Base-by-base conservation (phyloP, 2,888 invertebrate genomes). In the Lepidocyrtoides sp. region DNA sequence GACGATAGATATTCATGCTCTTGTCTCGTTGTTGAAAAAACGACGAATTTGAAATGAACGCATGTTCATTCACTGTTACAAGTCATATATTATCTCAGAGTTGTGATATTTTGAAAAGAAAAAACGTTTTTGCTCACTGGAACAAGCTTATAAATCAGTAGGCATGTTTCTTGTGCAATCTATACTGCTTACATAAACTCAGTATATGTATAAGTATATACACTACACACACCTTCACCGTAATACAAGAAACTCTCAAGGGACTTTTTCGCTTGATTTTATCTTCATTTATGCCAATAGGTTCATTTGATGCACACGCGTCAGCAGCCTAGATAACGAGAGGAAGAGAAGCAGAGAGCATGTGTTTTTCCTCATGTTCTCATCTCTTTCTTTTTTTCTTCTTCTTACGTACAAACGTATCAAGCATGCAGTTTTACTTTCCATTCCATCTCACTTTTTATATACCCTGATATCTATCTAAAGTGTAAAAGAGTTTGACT, bases 231-330 rank as follows among this genome's bases (percentile, higher is more conserved):
- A 44, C 51, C 23, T 2, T n/a, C 41, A 14, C 2, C 57, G 36
- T 60, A 81, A 60, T n/a, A n/a, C 81, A 41, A 57, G 81, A 36
- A 41, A 12, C 41, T 89, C 90, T 51, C 90, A 0, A 29, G 90
- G 81, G 90, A 79, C 90, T 51, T 75, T 82, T 90, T 85, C 77
- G 14, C 63, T 85, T 77, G 90, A 90, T 90, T 90, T 90, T 90
- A 90, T 90, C 90, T 90, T 90, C 89, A 84, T 89, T 89, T 89
- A 89, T 77, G 84, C 79, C 85, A 90, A 90, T 86, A 86, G 86
- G 26, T 79, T 91, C 86, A 91, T 86, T 91, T 91, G 79, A 89
- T 89, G 89, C 84, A 87, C 77, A 83, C 90, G 84, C 83, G 84
- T 85, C 66, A 83, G 75, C 79, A 69, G 36, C 23, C 2, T 26